Base-by-base conservation (phyloP, 2,113 vertebrate species). In the Vombatus ursinus region DNA sequence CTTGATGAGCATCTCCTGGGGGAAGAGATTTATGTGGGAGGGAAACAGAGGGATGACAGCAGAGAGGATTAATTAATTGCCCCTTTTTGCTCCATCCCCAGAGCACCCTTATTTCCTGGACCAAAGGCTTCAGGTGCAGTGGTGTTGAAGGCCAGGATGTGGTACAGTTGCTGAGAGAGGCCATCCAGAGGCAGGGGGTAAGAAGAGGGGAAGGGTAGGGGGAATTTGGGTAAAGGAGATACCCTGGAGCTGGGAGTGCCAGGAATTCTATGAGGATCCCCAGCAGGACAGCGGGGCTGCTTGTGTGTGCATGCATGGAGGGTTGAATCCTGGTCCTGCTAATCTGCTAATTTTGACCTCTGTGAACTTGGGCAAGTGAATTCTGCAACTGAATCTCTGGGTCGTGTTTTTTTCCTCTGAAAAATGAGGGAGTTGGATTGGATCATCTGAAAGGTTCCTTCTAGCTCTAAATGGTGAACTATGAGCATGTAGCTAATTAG, bases 71-170 rank as follows among this genome's bases (percentile, higher is more conserved):
- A 49, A 0, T 14, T 54, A 50, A 84, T 10, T 94, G 48, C 90
- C 51, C n/a, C 7, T 22, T 0, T 0, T 93, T 47, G 61, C 90
- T 95, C 37, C 94, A 0, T 51, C 53, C 28, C 11, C 98, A 99
- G 99, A 99, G 99, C 8, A 98, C 99, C 92, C 99, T 99, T 97
- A 98, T 99, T 93, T 98, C 97, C 95, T 99, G 99, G 99, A 99
- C 99, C 14, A 99, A 99, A 98, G 99, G 99, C 53, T 99, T 99
- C 97, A 97, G 89, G 51, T 99, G 99, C 97, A 98, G 98, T 0
- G 99, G 97, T 0, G 99, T 99, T 95, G 99, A 99, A 97, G 99
- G 99, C 3, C 31, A 98, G 61, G 99, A 99, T 0, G 98, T 99
- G 90, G 99, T 99, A 94, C 94, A 98, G 95, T 24, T 99, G 89